Base-by-base conservation (phyloP, 2,797 vertebrate species). In the Lagorchestes hirsutus region DNA sequence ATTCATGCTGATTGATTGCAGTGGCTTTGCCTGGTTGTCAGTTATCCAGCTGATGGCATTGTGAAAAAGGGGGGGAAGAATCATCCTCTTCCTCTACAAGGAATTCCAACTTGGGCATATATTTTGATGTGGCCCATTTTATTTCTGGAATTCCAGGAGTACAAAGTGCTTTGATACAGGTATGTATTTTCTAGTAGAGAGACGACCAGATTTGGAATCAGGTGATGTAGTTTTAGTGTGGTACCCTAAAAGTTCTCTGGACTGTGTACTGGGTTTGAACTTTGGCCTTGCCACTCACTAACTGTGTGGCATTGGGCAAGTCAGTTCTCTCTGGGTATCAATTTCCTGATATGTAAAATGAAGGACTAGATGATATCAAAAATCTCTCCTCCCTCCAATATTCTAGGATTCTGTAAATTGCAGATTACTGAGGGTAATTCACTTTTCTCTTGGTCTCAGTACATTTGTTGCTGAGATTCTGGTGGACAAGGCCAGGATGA, bases 161-260 rank as follows among this genome's bases (percentile, higher is more conserved):
- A 27, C 24, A 87, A 87, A 46, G 18, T 27, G 50, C 22, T 28
- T 87, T 87, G 40, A 87, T 46, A 87, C 22, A 27, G 22, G 10
- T 40, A 11, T 50, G 40, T 27, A 3, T 2, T 0, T 50, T 87
- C 3, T 87, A 50, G 74, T 87, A 46, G 22, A 50, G 22, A 87
- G 24, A 27, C 9, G 28, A 27, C 9, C 74, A 50, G 24, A 87
- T 87, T 46, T 50, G 74, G 40, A 87, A 50, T 46, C 40, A 46
- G 22, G 24, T 46, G 74, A 82, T 18, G 1, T 27, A 46, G 12
- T n/a, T 14, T 34, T 16, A 29, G 50, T 0, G 0, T 54, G 95
- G 91, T 92, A 52, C 95, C 93, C 91, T 0, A 0, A 40, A 94
- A 95, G 50, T 95, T 50, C 94, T 6, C 54, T 95, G 93, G 96